Percentiles rank a stretch among this genome's conserved stretches.
These are phyloP conservation scores for Dolichoris vasculosae DNA, from an alignment of 1,140 invertebrate genomes.

Conservation along the genomic window DNA sequence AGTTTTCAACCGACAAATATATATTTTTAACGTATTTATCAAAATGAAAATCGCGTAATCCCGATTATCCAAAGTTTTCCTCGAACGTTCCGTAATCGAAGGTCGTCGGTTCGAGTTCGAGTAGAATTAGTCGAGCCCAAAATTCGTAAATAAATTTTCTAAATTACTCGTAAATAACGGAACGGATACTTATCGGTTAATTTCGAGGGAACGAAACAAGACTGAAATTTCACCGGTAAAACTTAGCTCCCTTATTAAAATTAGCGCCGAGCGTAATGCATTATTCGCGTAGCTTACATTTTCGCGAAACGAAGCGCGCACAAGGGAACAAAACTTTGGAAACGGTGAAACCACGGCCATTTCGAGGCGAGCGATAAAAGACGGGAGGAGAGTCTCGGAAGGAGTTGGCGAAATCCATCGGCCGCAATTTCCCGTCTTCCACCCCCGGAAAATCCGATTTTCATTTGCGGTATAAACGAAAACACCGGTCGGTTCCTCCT, in stretches of 20 bases:
- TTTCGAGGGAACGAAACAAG: not conserved
- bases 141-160: not conserved
- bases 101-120: not conserved
- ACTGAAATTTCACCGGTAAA: not conserved
- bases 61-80: not conserved
- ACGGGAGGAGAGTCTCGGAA: too few species aligned
- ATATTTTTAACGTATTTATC: not conserved
- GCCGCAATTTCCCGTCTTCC: not conserved
- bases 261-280: not conserved
- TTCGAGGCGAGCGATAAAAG: not conserved
- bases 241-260: not conserved
- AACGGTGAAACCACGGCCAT: not conserved
- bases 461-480: not conserved
- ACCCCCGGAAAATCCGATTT: conserved; percentile 3
- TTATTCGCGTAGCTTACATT: not conserved
- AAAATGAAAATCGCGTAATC: not conserved
- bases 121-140: not conserved
- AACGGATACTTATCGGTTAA: not conserved
- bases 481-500: not conserved
- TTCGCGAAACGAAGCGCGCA: not conserved
- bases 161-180: not conserved
- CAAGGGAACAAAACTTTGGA: not conserved
- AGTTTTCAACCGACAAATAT: not conserved
- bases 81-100: not conserved
- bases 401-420: too few species aligned